Percentiles rank a stretch among this genome's conserved stretches.
These are phyloP conservation scores for Ophion slaviceki DNA, from an alignment of 2,888 invertebrate genomes.

Conservation along the genomic window DNA sequence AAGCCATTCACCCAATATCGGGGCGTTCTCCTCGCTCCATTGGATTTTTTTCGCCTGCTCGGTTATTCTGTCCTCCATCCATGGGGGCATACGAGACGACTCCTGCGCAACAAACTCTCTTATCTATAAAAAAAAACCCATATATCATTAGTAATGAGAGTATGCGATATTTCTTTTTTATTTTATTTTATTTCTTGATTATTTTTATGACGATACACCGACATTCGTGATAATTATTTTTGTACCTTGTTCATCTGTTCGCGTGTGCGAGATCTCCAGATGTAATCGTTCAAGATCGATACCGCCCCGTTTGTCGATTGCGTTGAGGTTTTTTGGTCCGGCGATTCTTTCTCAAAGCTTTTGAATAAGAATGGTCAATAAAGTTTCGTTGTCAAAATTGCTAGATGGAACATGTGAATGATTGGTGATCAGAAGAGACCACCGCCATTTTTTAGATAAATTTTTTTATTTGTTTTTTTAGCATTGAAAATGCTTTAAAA, in stretches of 20 bases:
- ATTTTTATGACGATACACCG: neutral
- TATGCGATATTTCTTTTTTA: too few species aligned
- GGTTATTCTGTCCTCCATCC: constrained; percentile 24
- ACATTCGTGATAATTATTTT: neutral
- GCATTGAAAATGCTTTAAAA: neutral
- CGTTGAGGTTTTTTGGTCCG: constrained; percentile 9
- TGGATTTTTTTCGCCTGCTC: constrained; percentile 52
- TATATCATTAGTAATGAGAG: neutral
- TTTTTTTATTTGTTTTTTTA: neutral
- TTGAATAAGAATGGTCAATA: neutral
- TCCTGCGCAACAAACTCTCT: constrained; percentile 41
- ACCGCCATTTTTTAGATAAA: neutral
- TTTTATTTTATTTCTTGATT: neutral
- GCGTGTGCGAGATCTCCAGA: constrained; percentile 48
- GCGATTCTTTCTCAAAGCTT: constrained; percentile 49
- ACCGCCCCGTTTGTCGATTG: neutral
- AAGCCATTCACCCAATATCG: constrained; percentile 62
- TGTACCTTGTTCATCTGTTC: constrained; percentile 61
- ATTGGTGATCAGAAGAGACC: neutral
- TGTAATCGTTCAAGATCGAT: constrained; percentile 55
- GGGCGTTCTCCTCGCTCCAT: constrained; percentile 59
- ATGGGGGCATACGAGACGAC: constrained; percentile 18
- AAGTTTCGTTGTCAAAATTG: too few species aligned
- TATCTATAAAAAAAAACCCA: constrained; percentile 48
- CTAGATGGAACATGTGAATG: too few species aligned